A percentile compares a stretch with the other conserved stretches of the same genome.
These are phyloP conservation scores for Papilio glaucus DNA, from an alignment of 1,140 invertebrate species.

Conservation along the genomic window DNA sequence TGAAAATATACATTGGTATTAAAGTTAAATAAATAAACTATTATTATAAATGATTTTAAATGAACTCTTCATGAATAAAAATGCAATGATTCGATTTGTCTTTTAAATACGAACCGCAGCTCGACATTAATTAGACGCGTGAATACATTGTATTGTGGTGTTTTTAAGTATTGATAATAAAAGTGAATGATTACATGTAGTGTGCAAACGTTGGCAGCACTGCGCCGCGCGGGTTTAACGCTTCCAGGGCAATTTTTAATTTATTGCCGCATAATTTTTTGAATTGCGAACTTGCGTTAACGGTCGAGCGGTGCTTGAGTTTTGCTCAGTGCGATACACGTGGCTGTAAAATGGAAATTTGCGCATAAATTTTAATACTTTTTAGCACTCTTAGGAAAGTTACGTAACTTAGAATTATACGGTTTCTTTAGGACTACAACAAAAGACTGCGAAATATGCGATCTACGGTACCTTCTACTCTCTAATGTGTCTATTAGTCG, in stretches of 20 bases:
- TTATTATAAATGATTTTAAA: slow-evolving; percentile 12
- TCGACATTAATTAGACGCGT: slow-evolving; percentile 28
- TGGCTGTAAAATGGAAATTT: slow-evolving; percentile 2
- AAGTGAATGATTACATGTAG: slow-evolving; percentile 33
- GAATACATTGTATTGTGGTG: slow-evolving; percentile 36
- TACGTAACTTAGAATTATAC: background rate
- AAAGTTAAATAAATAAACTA: too few relatives aligned
- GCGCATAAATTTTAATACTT: slow-evolving; percentile 16
- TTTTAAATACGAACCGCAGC: slow-evolving; percentile 11
- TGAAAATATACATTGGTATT: too few relatives aligned
- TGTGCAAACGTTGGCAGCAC: slow-evolving; percentile 25
- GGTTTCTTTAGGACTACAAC: too few relatives aligned
- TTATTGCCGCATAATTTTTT: slow-evolving; percentile 36
- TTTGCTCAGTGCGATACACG: slow-evolving; percentile 16
- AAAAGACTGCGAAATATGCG: too few relatives aligned
- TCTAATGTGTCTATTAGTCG: too few relatives aligned
- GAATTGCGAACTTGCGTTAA: slow-evolving; percentile 32
- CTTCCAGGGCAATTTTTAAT: slow-evolving; percentile 29
- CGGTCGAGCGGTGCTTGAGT: slow-evolving; percentile 19
- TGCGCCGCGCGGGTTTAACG: slow-evolving; percentile 20
- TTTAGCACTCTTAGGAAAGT: background rate
- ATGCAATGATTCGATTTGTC: slow-evolving; percentile 22
- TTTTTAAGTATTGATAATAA: slow-evolving; percentile 30
- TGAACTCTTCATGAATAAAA: too few relatives aligned
- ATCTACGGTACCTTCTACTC: too few relatives aligned